Evolutionary conservation across 1,140 invertebrate genomes (phyloP), one percentile per base, ranked within the genome.

Genomic region (Dendrolimus punctatus): DNA sequence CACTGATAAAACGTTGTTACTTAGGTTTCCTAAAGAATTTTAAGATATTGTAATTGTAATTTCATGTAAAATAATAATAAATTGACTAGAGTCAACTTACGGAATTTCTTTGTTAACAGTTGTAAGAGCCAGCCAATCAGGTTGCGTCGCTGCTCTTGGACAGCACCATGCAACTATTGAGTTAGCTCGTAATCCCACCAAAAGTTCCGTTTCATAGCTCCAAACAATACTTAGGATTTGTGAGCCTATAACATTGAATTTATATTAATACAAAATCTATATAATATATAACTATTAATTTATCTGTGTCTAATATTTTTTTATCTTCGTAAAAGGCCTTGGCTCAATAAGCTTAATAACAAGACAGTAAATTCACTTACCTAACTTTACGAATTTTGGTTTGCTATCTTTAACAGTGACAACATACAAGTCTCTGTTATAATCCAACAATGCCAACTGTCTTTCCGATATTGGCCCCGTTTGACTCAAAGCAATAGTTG

Each of bases 401-500:
- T 92, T 92, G 55, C 88, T 89, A 47, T 91, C 89, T 63, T 92
- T 89, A 2, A 96, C 90, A 40, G 92, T 89, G 4, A 92, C 72
- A 1, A 87, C 76, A 52, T 87, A 85, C 37, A 88, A 60, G 60
- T 88, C 85, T 53, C 73, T 78, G 46, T 87, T 88, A 43, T 84
- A 85, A 60, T 88, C 87, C 8, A 88, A 55, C 6, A 88, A 53
- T 4, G 87, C 85, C 3, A 88, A 49, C 49, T 87, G 84, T 40
- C 87, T 72, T 42, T 88, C 62, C 78, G 58, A 88, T 0, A 91
- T 51, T 4, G 89, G 81, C 5, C 95, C 95, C 65, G 92, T 91
- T 83, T 96, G 93, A 80, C 95, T 95, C 38, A 98, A 75, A 5
- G 92, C 91, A 41, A 98, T 84, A 66, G 92, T 91, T 10, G 91